These are phyloP conservation scores for Lymantria dispar DNA, from an alignment of 2,888 invertebrate species.

Conservation along the genomic window DNA sequence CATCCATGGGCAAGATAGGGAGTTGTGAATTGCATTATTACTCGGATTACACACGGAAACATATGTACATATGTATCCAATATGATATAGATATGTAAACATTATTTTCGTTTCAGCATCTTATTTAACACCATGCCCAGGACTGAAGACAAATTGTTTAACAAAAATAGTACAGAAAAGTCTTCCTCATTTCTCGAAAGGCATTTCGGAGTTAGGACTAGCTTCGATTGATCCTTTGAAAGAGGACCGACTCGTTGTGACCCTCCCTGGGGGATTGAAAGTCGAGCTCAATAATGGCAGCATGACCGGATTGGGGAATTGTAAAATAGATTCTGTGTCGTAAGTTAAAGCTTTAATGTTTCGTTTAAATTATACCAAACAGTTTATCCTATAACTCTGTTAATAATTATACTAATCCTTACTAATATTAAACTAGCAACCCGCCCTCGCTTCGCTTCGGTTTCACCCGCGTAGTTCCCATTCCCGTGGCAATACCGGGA, in stretches of 20 bases:
- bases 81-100: neutral
- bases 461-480: too few species aligned
- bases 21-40: too few species aligned
- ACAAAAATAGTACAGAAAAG: conserved; percentile 49
- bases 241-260: conserved; percentile 37
- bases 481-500: too few species aligned
- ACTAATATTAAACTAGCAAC: too few species aligned
- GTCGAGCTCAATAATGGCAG: conserved; percentile 49
- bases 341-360: conserved; percentile 35
- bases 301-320: conserved; percentile 58
- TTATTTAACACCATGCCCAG: conserved; percentile 49
- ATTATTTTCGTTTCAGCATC: conserved; percentile 8
- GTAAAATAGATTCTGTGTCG: conserved; percentile 51
- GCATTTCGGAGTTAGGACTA: conserved; percentile 51
- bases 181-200: conserved; percentile 52
- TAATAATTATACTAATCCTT: too few species aligned
- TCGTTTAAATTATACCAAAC: too few species aligned
- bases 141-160: conserved; percentile 51
- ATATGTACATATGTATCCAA: too few species aligned
- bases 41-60: too few species aligned
- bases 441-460: too few species aligned
- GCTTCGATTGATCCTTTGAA: conserved; percentile 48
- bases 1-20: too few species aligned
- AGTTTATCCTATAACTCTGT: too few species aligned
- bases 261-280: conserved; percentile 55